These are phyloP conservation scores for Bradysia coprophila DNA, from an alignment of 1,140 invertebrate species.

Conservation along the genomic window DNA sequence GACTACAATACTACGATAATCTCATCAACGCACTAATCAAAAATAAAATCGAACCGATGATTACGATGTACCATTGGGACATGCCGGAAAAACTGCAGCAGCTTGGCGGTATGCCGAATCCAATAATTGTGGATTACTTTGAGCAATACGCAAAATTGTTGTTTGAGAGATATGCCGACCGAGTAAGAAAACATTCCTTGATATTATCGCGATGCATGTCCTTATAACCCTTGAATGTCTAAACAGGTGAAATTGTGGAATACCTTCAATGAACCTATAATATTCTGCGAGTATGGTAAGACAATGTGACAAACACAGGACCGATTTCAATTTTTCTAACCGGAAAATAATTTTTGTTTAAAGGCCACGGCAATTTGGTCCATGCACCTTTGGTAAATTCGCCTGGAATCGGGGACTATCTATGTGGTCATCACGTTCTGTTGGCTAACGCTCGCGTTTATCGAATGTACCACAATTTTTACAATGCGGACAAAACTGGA, in stretches of 20 bases:
- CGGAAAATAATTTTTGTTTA: too few species aligned
- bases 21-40: conserved; percentile 35
- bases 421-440: conserved; percentile 29
- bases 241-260: conserved; percentile 12
- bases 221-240: background rate
- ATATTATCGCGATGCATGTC: background rate
- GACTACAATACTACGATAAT: conserved; percentile 39
- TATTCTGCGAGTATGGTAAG: conserved; percentile 19
- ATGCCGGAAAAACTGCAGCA: conserved; percentile 32
- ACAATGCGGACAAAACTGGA: conserved; percentile 19
- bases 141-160: conserved; percentile 29
- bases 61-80: conserved; percentile 38
- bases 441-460: conserved; percentile 33
- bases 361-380: conserved; percentile 24
- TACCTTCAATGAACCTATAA: conserved; percentile 27
- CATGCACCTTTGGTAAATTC: conserved; percentile 13
- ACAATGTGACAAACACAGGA: too few species aligned
- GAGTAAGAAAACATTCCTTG: conserved; percentile 18
- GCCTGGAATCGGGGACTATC: conserved; percentile 22
- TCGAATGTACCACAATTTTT: conserved; percentile 20
- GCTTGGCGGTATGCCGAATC: conserved; percentile 35
- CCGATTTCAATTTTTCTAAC: too few species aligned
- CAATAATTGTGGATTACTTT: conserved; percentile 29
- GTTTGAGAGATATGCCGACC: conserved; percentile 27
- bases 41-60: conserved; percentile 30